Evolutionary conservation across 2,113 vertebrate species (phyloP).

Genomic region (Ancistrus triradiatus): DNA sequence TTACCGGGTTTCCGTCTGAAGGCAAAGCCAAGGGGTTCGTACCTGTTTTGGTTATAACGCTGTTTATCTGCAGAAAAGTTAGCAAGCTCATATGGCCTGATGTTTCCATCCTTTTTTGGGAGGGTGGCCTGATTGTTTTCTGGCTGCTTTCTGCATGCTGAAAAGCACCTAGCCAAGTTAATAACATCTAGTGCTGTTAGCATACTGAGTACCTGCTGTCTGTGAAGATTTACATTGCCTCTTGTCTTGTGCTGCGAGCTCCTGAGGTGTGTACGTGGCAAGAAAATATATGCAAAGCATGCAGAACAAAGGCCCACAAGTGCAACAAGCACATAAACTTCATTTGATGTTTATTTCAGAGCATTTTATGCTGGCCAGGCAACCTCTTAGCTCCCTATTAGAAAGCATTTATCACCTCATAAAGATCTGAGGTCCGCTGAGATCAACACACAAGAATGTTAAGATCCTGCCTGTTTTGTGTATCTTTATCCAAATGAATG

Average conservation of each 20-base stretch:
- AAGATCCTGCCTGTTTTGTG: not conserved
- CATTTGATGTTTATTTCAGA: constrained; percentile 36
- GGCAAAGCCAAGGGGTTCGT: constrained; percentile 2
- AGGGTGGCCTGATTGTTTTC: not conserved
- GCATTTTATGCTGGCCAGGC: constrained; percentile 23
- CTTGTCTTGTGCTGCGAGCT: constrained; percentile 50
- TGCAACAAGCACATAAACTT: constrained; percentile 31
- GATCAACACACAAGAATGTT: constrained; percentile 11
- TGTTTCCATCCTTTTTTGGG: constrained; percentile 3
- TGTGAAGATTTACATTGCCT: constrained; percentile 56
- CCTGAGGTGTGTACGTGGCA: constrained; percentile 6
- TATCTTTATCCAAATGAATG: no score
- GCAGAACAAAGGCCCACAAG: constrained; percentile 18
- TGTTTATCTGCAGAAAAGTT: not conserved
- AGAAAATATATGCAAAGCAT: constrained; percentile 32
- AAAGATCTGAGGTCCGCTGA: constrained; percentile 24
- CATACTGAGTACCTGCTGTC: constrained; percentile 61
- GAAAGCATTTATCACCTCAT: constrained; percentile 27
- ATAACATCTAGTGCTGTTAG: constrained; percentile 56
- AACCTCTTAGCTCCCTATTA: constrained; percentile 31
- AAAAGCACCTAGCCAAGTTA: constrained; percentile 52
- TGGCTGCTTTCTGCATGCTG: constrained; percentile 40
- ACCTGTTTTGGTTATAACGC: not conserved
- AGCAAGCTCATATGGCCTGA: constrained; percentile 3
- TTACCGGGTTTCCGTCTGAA: constrained; percentile 17